Conservation (phyloP, 2,888 invertebrate species). For the Cloeon dipterum region DNA sequence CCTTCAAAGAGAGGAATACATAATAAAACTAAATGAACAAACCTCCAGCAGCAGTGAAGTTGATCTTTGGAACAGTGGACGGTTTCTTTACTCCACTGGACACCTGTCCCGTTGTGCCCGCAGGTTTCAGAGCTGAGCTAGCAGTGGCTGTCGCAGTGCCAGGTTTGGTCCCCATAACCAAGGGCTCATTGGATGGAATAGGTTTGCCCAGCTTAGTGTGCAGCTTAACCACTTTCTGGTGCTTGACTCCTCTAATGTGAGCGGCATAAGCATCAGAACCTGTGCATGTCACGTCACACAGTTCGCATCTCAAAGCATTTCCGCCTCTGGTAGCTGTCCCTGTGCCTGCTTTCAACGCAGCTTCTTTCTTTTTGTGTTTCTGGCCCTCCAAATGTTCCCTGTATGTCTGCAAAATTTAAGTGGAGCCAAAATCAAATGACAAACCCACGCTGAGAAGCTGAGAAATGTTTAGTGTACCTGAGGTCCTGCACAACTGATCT, state of each 20-base stretch:
- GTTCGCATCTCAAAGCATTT: constrained; percentile 70
- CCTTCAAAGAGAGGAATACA: no score
- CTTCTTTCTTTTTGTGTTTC: constrained; percentile 97
- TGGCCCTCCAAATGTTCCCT: constrained; percentile 95
- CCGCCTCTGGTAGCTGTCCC: constrained; percentile 34
- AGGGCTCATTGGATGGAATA: constrained; percentile 87
- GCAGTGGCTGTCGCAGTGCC: constrained; percentile 13
- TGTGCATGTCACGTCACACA: constrained; percentile 96
- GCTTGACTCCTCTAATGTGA: constrained; percentile 92
- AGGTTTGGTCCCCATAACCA: constrained; percentile 32
- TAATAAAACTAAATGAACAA: no score
- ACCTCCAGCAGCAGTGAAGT: constrained; percentile 52
- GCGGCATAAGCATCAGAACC: constrained; percentile 97
- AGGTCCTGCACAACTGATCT: constrained; percentile 90
- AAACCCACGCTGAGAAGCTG: not conserved
- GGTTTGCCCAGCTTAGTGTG: constrained; percentile 96
- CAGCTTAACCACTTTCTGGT: constrained; percentile 83
- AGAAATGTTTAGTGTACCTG: constrained; percentile 27
- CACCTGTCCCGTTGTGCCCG: constrained; percentile 12
- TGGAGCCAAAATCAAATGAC: not conserved
- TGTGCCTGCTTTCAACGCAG: constrained; percentile 47
- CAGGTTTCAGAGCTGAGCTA: constrained; percentile 13
- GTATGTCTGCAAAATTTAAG: constrained; percentile 37
- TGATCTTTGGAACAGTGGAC: constrained; percentile 47
- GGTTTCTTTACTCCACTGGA: constrained; percentile 19